Conservation (phyloP, 2,797 vertebrate species). For the Ammospiza maritima region DNA sequence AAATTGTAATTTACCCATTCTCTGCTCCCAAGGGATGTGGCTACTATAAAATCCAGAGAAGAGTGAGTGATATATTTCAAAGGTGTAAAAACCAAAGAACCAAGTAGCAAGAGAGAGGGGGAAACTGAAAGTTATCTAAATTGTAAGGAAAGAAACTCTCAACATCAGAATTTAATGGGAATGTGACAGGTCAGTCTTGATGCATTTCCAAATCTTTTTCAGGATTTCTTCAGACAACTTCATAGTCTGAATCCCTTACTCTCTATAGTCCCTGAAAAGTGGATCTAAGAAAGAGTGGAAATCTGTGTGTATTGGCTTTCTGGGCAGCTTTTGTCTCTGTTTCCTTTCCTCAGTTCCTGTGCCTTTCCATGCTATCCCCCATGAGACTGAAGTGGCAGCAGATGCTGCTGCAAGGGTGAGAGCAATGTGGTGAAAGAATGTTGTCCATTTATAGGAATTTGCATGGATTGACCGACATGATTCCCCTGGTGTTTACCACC, state of each 20-base stretch:
- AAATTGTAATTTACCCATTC: neutral
- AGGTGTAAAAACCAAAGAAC: neutral
- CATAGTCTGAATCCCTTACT: neutral
- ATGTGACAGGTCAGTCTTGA: neutral
- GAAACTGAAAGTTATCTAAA: neutral
- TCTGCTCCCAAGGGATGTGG: neutral
- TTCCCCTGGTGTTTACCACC: neutral
- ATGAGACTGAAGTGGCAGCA: neutral
- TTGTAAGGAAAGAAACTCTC: neutral
- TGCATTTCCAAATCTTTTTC: neutral
- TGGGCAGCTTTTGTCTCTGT: neutral
- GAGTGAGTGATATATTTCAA: neutral
- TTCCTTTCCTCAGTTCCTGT: neutral
- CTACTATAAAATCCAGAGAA: neutral
- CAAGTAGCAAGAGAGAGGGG: neutral
- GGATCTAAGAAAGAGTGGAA: neutral
- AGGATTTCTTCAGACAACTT: neutral
- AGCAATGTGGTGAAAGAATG: neutral
- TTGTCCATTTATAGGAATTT: neutral
- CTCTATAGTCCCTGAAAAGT: neutral
- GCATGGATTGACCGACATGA: neutral
- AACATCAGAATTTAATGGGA: neutral
- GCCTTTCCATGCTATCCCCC: neutral
- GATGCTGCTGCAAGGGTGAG: neutral
- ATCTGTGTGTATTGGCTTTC: neutral